Conservation (phyloP, 2,797 vertebrate species). For the Centroberyx gerrardi region DNA sequence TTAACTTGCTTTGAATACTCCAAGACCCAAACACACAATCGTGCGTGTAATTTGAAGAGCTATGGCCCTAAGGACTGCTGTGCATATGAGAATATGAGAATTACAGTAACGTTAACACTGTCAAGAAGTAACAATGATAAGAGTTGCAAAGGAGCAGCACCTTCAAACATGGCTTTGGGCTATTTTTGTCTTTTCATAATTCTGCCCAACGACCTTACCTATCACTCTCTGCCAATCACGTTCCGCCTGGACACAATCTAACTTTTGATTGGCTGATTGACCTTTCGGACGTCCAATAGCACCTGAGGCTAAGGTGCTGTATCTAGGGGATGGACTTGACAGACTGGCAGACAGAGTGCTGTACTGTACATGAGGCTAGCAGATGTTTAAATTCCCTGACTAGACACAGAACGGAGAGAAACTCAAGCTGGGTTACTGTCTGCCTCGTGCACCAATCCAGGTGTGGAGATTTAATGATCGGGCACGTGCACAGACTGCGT, state of each 20-base stretch:
- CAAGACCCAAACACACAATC: no score
- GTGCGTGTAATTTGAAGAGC: slow-evolving; percentile 28
- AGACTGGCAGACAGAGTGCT: slow-evolving; percentile 50
- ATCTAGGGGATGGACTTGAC: slow-evolving; percentile 54
- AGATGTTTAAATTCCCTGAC: slow-evolving; percentile 76
- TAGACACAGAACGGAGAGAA: slow-evolving; percentile 50
- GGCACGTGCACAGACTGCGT: slow-evolving; percentile 36
- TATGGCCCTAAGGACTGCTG: neutral
- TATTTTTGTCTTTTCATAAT: slow-evolving; percentile 56
- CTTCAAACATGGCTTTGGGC: slow-evolving; percentile 29
- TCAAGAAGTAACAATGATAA: slow-evolving; percentile 28
- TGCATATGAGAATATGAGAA: neutral
- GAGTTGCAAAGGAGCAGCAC: slow-evolving; percentile 13
- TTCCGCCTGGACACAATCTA: slow-evolving; percentile 34
- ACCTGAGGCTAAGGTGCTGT: slow-evolving; percentile 51
- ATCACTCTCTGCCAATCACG: slow-evolving; percentile 58
- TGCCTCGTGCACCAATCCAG: slow-evolving; percentile 50
- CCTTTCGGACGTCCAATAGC: slow-evolving; percentile 68
- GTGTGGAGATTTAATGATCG: slow-evolving; percentile 68
- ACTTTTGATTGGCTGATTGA: slow-evolving; percentile 72
- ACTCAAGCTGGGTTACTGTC: slow-evolving; percentile 41
- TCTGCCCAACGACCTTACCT: slow-evolving; percentile 62
- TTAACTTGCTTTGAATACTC: neutral
- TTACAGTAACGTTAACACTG: slow-evolving; percentile 16
- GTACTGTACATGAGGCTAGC: slow-evolving; percentile 67